Evolutionary conservation across 2,113 vertebrate genomes (phyloP).

Genomic region (Laticauda laticaudata): DNA sequence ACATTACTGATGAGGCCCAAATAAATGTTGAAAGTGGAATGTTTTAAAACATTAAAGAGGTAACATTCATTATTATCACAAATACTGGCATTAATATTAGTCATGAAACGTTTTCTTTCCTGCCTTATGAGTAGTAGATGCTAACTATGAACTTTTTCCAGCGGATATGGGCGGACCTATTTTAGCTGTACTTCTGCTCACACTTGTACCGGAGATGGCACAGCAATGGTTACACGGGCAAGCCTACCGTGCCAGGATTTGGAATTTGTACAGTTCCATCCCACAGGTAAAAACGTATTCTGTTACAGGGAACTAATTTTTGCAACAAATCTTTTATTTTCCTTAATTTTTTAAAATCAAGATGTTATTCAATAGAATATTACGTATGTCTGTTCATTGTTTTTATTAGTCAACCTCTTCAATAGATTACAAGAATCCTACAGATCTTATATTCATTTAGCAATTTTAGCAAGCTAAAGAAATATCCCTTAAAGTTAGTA

Average conservation of each 20-base stretch:
- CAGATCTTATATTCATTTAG: background rate
- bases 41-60: background rate
- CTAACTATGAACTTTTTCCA: slow-evolving; percentile 45
- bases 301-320: background rate
- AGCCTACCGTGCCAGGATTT: slow-evolving; percentile 95
- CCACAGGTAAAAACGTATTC: slow-evolving; percentile 79
- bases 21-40: background rate
- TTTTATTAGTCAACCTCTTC: background rate
- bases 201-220: slow-evolving; percentile 93
- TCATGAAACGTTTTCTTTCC: background rate
- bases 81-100: background rate
- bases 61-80: background rate
- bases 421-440: background rate
- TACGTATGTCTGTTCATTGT: background rate
- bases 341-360: background rate
- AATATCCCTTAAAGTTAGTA: background rate
- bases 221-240: slow-evolving; percentile 92
- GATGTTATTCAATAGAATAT: background rate
- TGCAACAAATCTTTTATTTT: background rate
- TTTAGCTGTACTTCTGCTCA: slow-evolving; percentile 99
- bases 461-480: background rate
- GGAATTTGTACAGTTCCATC: slow-evolving; percentile 98
- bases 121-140: background rate
- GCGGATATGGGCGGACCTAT: slow-evolving; percentile 91
- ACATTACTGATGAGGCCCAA: background rate